Evolutionary conservation across 2,113 vertebrate genomes (phyloP), one percentile per base, ranked within the genome.

Genomic region (Accipiter cooperii): DNA sequence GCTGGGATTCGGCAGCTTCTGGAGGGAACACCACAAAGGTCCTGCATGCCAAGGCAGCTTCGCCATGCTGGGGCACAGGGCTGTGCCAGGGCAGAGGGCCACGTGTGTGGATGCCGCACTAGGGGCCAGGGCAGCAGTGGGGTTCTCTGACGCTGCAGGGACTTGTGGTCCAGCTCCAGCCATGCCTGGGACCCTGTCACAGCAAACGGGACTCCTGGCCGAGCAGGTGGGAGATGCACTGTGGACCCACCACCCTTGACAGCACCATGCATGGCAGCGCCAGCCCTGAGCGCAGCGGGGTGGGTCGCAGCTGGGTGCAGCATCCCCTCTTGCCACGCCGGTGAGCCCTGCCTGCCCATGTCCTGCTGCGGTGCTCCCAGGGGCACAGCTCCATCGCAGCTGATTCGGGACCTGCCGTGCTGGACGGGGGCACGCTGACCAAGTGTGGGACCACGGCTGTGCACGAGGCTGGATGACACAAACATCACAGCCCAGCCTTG

Each of bases 251-350:
- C 11, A 3, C 47, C 36, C 17, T 42, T 13, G 11, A 34, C 36
- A 64, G 60, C 13, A 34, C 77, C 12, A 2, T 21, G 36, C 22
- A 51, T 22, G 5, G 28, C 52, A 54, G 28, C 26, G 6, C 52
- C 52, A 54, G 52, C 28, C 28, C 16, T 16, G 2, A 29, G 52
- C 16, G 6, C 52, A 29, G 52, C 16, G 10, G 28, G 52, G 52
- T 54, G 52, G 22, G 60, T 40, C 6, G 5, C 2, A 2, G 76
- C 76, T 34, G 29, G 19, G 46, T 6, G 46, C 76, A 63, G 17
- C 46, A 1, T 51, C 47, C 46, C 46, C 36, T 12, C n/a, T 49
- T 1, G 2, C 76, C 5, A 7, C 4, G 3, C 14, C 1, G 8
- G 69, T 29, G n/a, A 22, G 28, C 19, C n/a, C 69, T 22, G 70